Evolutionary conservation across 2,113 vertebrate species (phyloP), one percentile per base, ranked within the genome.

Genomic region (Tichodroma muraria): DNA sequence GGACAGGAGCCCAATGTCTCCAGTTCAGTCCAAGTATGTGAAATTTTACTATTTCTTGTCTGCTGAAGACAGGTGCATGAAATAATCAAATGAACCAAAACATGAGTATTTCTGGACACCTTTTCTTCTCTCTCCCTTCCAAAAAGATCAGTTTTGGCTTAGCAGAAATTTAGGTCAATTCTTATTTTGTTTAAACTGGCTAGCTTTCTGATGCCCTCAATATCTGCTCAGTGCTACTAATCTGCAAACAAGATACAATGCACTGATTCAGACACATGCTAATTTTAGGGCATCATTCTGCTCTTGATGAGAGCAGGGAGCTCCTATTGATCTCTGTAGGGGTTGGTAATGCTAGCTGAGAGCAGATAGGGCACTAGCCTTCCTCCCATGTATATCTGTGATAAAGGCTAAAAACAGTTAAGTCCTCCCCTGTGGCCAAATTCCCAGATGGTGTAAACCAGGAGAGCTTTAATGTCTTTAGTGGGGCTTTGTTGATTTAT

Each of bases 191-290:
- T 95, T 93, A 88, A 95, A 80, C 79, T 91, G 85, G 85, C 64
- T 94, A 84, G 77, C 53, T 94, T 90, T 85, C 64, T 3, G 8
- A 20, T 93, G 88, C 76, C 90, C 80, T 91, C 82, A 52, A 64
- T 91, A 95, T 88, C 82, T 91, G 44, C 81, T 90, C 82, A 78
- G 44, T 84, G 79, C 95, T 94, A 76, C 86, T 90, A 91, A 93
- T 95, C 95, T 95, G 95, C 91, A 96, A 94, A 92, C 94, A 94
- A 95, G 94, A 89, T 94, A 94, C 91, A 92, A 85, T 93, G 70
- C 72, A 91, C 72, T 78, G 80, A 96, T 90, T 95, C 91, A 90
- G 91, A 91, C 72, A 80, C 65, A 86, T 90, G 93, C 90, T 95
- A 95, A 95, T 95, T 94, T 96, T 92, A 93, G 93, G 92, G 94